These are phyloP conservation scores for Hermetia illucens DNA, from an alignment of 1,140 invertebrate genomes.

Conservation along the genomic window DNA sequence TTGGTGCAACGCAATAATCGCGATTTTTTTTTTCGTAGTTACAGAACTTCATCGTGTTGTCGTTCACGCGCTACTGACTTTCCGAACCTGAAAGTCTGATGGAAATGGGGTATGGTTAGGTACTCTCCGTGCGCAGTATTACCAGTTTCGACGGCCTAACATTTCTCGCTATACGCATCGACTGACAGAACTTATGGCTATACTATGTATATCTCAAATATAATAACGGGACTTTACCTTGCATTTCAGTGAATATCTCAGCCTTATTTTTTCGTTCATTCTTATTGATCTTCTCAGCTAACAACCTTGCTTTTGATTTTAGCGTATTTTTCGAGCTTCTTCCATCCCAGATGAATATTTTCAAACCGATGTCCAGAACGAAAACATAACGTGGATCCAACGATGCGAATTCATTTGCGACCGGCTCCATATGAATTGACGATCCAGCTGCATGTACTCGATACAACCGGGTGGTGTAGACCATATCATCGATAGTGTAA, in stretches of 20 bases:
- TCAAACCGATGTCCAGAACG: slow-evolving; percentile 74
- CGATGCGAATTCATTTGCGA: slow-evolving; percentile 48
- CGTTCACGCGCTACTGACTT: too few species aligned
- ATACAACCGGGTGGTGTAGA: slow-evolving; percentile 73
- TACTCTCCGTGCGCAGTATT: too few species aligned
- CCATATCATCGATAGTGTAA: slow-evolving; percentile 90
- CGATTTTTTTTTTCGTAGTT: too few species aligned
- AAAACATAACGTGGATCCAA: slow-evolving; percentile 89
- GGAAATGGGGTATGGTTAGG: too few species aligned
- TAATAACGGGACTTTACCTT: slow-evolving; percentile 39
- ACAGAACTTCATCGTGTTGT: too few species aligned
- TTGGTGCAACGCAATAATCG: too few species aligned
- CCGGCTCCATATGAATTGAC: slow-evolving; percentile 85
- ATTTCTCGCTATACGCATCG: too few species aligned
- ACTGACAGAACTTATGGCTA: too few species aligned
- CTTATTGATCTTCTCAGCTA: slow-evolving; percentile 98
- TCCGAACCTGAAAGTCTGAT: too few species aligned
- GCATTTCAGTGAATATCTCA: slow-evolving; percentile 73
- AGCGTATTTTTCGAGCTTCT: slow-evolving; percentile 87
- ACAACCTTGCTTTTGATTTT: slow-evolving; percentile 84
- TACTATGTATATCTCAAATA: too few species aligned
- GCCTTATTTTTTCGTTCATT: slow-evolving; percentile 93
- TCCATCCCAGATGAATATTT: slow-evolving; percentile 88
- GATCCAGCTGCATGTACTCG: slow-evolving; percentile 77
- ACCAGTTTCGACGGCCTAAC: too few species aligned